These are phyloP conservation scores for Lottia scabra DNA, from an alignment of 2,888 invertebrate species.

Conservation along the genomic window DNA sequence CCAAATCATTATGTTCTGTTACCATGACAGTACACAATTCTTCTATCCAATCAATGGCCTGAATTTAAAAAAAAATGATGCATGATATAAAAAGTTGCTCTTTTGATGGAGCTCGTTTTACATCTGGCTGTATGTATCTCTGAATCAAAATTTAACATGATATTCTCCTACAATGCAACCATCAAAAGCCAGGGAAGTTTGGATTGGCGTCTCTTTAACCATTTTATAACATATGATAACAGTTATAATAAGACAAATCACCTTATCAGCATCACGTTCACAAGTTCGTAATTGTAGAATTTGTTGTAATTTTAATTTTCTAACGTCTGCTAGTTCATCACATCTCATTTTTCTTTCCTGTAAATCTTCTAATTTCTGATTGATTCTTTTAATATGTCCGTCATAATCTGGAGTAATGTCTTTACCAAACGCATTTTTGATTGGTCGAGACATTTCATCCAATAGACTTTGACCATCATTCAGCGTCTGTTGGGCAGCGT, in stretches of 20 bases:
- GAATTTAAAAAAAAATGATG: conserved; percentile 25
- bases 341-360: conserved; percentile 78
- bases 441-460: conserved; percentile 82
- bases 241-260: conserved; percentile 40
- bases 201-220: conserved; percentile 23
- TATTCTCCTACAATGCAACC: conserved; percentile 78
- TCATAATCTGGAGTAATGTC: conserved; percentile 74
- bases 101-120: conserved; percentile 74
- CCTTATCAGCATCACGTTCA: conserved; percentile 81
- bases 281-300: conserved; percentile 81
- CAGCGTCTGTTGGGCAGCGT: conserved; percentile 77
- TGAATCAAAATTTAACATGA: conserved; percentile 81
- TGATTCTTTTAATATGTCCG: conserved; percentile 77
- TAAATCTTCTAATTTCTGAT: conserved; percentile 78
- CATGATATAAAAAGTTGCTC: too few relatives aligned
- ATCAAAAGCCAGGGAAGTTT: too few relatives aligned
- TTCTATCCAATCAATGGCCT: conserved; percentile 82
- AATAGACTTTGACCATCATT: conserved; percentile 83
- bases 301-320: conserved; percentile 83
- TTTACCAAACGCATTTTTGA: conserved; percentile 82
- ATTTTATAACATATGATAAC: too few relatives aligned
- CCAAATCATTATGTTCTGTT: conserved; percentile 79
- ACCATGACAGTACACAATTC: conserved; percentile 81
- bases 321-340: conserved; percentile 80
- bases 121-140: conserved; percentile 79